A percentile compares a stretch with the other conserved stretches of the same genome.
These are phyloP conservation scores for Ostrea edulis DNA, from an alignment of 1,140 invertebrate species.

Conservation along the genomic window DNA sequence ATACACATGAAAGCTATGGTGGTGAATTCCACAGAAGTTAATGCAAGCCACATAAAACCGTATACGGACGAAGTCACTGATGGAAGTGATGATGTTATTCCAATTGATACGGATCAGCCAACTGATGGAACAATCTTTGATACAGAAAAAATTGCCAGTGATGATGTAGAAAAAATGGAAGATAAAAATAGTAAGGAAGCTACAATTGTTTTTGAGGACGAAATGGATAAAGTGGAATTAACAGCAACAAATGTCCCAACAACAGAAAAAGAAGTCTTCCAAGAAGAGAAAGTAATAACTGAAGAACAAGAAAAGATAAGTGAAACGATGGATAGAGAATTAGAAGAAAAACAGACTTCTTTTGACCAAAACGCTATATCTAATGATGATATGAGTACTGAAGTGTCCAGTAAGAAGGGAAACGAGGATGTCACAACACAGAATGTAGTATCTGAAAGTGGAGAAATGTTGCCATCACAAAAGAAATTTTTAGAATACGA, in stretches of 20 bases:
- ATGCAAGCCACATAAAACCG: not conserved
- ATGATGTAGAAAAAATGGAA: not conserved
- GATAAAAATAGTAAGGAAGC: not conserved
- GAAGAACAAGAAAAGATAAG: not conserved
- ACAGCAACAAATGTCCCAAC: not conserved
- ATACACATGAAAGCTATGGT: not conserved
- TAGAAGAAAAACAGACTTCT: not conserved
- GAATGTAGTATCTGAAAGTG: not conserved
- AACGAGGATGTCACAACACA: not conserved
- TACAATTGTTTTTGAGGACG: not conserved
- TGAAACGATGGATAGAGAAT: not conserved
- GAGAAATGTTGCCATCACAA: not conserved
- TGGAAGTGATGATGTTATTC: not conserved
- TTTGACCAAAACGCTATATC: too few species aligned
- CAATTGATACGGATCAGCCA: not conserved
- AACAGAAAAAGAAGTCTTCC: not conserved
- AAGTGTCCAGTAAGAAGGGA: not conserved
- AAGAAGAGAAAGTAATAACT: not conserved
- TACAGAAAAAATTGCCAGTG: not conserved
- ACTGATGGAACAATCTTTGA: not conserved
- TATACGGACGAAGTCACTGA: not conserved
- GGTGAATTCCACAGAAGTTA: not conserved
- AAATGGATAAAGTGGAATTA: not conserved
- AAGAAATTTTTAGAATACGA: not conserved
- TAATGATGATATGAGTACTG: not conserved